Conservation (phyloP, 2,797 vertebrate genomes). For the Orestias chungarensis region DNA sequence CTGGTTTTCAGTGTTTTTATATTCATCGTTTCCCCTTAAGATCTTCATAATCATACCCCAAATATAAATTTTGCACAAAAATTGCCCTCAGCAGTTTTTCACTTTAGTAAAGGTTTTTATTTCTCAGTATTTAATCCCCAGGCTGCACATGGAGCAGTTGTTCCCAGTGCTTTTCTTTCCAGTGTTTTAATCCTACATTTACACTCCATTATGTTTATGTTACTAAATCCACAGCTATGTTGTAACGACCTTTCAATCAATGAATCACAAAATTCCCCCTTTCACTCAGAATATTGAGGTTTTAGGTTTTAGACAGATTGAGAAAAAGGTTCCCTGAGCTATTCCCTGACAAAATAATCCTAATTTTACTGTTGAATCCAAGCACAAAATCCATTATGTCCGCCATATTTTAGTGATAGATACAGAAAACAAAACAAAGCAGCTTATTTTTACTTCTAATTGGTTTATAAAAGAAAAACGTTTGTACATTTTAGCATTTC, state of each 20-base stretch:
- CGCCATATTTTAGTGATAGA: no score
- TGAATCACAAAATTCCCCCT: not conserved
- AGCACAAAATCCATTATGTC: no score
- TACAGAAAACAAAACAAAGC: no score
- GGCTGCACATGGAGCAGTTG: not conserved
- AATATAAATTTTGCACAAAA: not conserved
- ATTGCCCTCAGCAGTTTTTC: not conserved
- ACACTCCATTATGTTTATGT: not conserved
- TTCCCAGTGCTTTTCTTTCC: not conserved
- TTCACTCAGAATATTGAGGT: no score
- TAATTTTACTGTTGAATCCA: no score
- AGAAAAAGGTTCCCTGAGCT: no score
- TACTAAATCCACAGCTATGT: not conserved
- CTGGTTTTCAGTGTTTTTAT: not conserved
- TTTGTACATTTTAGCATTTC: no score
- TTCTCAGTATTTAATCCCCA: no score
- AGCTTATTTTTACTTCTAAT: not conserved
- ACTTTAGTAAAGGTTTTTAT: no score
- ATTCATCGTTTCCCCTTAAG: not conserved
- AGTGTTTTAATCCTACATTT: not conserved
- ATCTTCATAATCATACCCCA: not conserved
- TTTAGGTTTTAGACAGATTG: no score
- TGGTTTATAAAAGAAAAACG: not conserved
- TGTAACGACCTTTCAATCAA: no score
- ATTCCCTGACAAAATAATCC: no score